Evolutionary conservation across 2,888 invertebrate genomes (phyloP), one percentile per base, ranked within the genome.

Genomic region (Meteorus colon): DNA sequence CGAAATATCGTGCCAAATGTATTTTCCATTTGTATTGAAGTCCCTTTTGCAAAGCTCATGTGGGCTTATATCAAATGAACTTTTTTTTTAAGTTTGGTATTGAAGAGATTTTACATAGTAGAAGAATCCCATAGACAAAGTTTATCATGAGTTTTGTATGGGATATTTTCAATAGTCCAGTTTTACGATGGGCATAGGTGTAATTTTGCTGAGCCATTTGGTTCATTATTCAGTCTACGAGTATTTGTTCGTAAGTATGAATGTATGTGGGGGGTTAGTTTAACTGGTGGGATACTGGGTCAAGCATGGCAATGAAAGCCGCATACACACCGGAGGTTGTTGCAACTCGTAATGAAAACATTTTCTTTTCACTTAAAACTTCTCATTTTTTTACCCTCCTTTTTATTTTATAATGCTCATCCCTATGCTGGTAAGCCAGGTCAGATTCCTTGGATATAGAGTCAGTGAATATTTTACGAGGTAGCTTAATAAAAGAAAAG

Each of bases 311-410:
- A 67, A 19, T 27, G 41, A 65, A 73, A 73, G 65, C 73, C 37
- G 34, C 27, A 31, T 31, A 51, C 29, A 34, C 37, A 65, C 29
- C 68, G 37, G 24, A n/a, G 41, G 24, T 45, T 37, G 71, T 75
- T 75, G 79, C 77, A 79, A 80, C 76, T 79, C 78, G 76, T 81
- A 82, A 83, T 79, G 79, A 79, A 76, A 82, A 80, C 80, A 83
- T 83, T 81, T 75, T 82, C 79, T 81, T 83, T 82, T 77, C 81
- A 83, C 81, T 84, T 81, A 82, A 81, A 81, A 81, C 78, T 79
- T 75, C 34, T 69, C 59, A 37, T 51, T 63, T 63, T 62, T 48
- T 55, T n/a, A 4, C 16, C n/a, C n/a, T 55, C 55, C 24, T 24
- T 12, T 48, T 34, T n/a, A 72, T 55, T 72, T 45, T 41, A 27